A percentile compares a stretch with the other conserved stretches of the same genome.
phyloP scores from a whole-genome alignment of 2,797 vertebrate genomes.

The Cossypha heuglini region DNA sequence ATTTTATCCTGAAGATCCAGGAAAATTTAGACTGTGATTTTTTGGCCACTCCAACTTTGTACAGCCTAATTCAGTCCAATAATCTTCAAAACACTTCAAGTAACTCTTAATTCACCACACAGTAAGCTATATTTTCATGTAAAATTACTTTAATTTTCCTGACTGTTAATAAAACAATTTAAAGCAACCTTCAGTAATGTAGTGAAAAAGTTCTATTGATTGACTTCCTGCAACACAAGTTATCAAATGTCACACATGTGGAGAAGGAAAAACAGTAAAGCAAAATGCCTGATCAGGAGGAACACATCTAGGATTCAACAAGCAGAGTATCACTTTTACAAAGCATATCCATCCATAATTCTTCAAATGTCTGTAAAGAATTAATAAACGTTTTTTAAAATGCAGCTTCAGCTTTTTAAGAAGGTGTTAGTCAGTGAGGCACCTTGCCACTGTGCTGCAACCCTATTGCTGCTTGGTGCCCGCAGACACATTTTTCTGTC shows the following conservation, averaged over 20 bases:
- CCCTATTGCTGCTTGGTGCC: background rate
- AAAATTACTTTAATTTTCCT: background rate
- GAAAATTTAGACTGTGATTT: background rate
- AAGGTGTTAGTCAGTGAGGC: background rate
- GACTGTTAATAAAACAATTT: background rate
- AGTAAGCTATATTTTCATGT: background rate
- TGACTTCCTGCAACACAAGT: background rate
- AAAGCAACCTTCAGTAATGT: background rate
- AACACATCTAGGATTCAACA: background rate
- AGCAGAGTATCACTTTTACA: background rate
- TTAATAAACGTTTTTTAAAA: background rate
- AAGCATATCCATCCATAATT: background rate
- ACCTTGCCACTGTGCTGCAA: background rate
- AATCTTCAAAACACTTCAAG: background rate
- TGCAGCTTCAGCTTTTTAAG: background rate
- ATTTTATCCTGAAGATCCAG: background rate
- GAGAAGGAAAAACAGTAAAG: background rate
- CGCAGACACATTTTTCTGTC: background rate
- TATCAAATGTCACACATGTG: accelerated
- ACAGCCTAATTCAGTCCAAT: background rate
- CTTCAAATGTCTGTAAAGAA: background rate
- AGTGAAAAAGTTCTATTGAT: background rate
- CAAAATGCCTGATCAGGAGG: background rate
- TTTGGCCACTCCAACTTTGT: background rate
- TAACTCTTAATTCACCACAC: background rate